Evolutionary conservation across 1,140 invertebrate species (phyloP).

Genomic region (Branchinecta lynchi): DNA sequence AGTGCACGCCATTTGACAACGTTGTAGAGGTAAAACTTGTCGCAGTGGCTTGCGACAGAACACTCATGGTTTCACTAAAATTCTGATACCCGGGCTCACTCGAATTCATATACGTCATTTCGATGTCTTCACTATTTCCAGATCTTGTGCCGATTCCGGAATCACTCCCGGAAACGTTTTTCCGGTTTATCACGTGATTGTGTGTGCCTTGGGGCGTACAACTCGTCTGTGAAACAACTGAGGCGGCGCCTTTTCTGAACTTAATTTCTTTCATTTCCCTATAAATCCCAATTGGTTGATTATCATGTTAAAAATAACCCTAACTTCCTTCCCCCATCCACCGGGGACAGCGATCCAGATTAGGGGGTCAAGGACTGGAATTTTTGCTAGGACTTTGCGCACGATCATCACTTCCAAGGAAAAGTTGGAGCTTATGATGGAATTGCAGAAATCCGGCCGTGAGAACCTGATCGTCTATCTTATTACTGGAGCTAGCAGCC

Average conservation of each 20-base stretch:
- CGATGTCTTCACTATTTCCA: background rate
- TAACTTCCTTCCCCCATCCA: no score
- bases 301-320: no score
- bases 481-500: no score
- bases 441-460: no score
- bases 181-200: background rate
- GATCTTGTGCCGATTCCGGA: background rate
- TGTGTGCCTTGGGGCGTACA: background rate
- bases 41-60: background rate
- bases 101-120: slow-evolving; percentile 1
- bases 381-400: no score
- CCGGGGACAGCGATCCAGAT: no score
- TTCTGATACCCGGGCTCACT: background rate
- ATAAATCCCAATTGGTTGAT: no score
- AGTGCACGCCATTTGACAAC: slow-evolving; percentile 1
- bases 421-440: no score
- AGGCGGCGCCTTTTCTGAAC: background rate
- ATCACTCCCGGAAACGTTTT: background rate
- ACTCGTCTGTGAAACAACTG: background rate
- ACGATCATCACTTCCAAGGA: no score
- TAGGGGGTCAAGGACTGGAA: no score
- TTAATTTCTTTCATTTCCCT: background rate
- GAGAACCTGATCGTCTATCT: no score
- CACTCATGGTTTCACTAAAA: slow-evolving; percentile 11
- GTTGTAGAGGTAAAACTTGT: background rate